Evolutionary conservation across 2,113 vertebrate genomes (phyloP), one percentile per base, ranked within the genome.

Genomic region (Apodemus speciosus): DNA sequence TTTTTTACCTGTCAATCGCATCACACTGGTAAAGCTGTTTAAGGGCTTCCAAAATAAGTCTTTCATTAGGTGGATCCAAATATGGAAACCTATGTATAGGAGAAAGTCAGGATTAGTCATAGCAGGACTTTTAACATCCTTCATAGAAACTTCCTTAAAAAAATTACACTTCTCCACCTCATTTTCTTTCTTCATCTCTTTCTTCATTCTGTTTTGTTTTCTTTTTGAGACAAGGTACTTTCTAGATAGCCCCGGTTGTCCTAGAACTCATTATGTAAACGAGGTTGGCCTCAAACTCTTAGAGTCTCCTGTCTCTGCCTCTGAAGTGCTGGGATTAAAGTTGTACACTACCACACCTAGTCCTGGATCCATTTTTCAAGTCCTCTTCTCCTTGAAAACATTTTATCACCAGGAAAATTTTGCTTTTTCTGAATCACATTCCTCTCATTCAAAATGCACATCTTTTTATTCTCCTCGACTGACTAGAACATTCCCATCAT

Each of bases 1-100:
- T 20, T 32, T 90, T 97, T 98, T 97, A 99, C 99, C 99, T 99
- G 98, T 99, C 99, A 93, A 99, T 99, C 69, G 99, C 99, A 96
- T 97, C 98, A 96, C 98, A 99, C 73, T 99, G 99, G 96, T 99
- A 99, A 81, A 99, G 99, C 80, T 99, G 98, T 96, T 99, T 99
- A 90, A 99, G 97, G 71, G 99, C 99, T 92, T 99, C 99, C 58
- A 99, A 98, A 97, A 99, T 99, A 73, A 99, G 99, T 69, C 99
- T 99, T 97, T 99, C 99, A 76, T 99, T 99, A 69, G 99, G 99
- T 56, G 97, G 93, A 94, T 99, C 99, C 97, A 99, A 98, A 96
- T 99, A 99, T 58, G 99, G 99, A 97, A 99, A 99, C 72, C 99
- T 99, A 80, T 0, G 66, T n/a, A 9, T 60, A 60, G 14, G 66